Conservation (phyloP, 2,113 vertebrate species). For the Microtus montanus region DNA sequence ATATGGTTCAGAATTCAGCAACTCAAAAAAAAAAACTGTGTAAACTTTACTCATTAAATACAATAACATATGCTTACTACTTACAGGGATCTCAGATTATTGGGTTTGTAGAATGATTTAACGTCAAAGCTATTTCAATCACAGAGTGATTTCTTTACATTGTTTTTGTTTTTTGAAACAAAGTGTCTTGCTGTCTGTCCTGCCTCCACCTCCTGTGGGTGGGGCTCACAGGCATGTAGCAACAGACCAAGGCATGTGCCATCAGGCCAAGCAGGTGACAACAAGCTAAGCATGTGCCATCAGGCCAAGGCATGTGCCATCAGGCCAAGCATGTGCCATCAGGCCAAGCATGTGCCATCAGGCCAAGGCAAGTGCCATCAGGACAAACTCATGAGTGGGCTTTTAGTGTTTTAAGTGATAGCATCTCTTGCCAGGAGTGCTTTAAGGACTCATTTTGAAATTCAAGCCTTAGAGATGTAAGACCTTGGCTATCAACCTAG, state of each 20-base stretch:
- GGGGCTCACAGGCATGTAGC: neutral
- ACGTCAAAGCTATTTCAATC: neutral
- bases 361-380: neutral
- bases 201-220: neutral
- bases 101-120: neutral
- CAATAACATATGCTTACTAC: neutral
- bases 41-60: constrained; percentile 21
- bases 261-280: no score
- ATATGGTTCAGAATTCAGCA: constrained; percentile 22
- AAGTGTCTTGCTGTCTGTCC: neutral
- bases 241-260: no score
- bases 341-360: no score
- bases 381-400: neutral
- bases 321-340: no score
- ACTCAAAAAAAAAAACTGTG: neutral
- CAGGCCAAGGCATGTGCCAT: no score
- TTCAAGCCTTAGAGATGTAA: neutral
- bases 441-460: constrained; percentile 48
- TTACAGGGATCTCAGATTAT: neutral
- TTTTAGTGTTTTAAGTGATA: constrained; percentile 34
- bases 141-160: neutral
- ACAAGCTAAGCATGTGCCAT: no score
- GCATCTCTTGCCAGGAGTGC: neutral
- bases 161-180: neutral
- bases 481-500: neutral